Conservation (phyloP, 2,888 invertebrate species). For the Alcis repandata region DNA sequence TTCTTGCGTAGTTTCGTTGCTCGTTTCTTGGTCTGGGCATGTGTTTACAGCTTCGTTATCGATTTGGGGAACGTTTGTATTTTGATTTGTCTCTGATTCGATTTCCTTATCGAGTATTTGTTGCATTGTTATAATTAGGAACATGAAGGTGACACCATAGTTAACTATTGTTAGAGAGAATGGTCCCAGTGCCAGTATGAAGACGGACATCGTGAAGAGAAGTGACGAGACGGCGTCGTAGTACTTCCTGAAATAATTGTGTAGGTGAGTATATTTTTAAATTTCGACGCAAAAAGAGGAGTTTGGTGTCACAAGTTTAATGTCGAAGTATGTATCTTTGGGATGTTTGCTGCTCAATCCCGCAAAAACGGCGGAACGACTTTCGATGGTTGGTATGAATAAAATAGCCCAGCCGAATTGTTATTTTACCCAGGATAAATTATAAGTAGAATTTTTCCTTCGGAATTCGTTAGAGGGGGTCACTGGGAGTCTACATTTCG, state of each 20-base stretch:
- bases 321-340: too few relatives aligned
- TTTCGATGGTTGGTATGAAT: too few relatives aligned
- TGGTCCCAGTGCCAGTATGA: constrained; percentile 87
- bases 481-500: too few relatives aligned
- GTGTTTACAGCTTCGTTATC: constrained; percentile 3
- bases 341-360: too few relatives aligned
- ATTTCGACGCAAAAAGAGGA: too few relatives aligned
- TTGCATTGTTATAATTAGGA: constrained; percentile 85
- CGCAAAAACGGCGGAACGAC: too few relatives aligned
- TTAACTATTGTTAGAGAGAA: constrained; percentile 87
- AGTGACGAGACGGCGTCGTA: constrained; percentile 77
- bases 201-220: constrained; percentile 84
- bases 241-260: constrained; percentile 75
- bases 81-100: neutral
- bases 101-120: constrained; percentile 77
- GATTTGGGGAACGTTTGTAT: constrained; percentile 17
- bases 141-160: constrained; percentile 85
- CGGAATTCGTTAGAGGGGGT: too few relatives aligned
- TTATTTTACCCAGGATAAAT: too few relatives aligned
- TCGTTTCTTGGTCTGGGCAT: constrained; percentile 3
- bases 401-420: too few relatives aligned
- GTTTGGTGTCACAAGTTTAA: too few relatives aligned
- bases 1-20: neutral
- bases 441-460: too few relatives aligned
- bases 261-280: neutral